phyloP scores from a whole-genome alignment of 1,140 invertebrate genomes.

The Drosophila paulistorum region DNA sequence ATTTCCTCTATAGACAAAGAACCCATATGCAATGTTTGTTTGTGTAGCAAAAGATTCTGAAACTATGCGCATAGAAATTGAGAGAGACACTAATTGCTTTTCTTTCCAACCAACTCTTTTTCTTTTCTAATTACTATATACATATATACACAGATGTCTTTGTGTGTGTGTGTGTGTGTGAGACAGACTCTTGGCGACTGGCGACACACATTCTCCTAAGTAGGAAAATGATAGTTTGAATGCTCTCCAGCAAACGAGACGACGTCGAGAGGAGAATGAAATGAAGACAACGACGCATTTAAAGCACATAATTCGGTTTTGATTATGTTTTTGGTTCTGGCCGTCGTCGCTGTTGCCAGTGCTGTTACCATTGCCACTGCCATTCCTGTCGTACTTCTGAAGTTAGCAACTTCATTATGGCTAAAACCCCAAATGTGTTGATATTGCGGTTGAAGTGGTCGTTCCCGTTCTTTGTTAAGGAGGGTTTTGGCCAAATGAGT shows the following conservation, averaged over 20 bases:
- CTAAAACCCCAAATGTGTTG: conserved; percentile 79
- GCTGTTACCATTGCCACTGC: too few relatives aligned
- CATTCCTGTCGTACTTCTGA: conserved; percentile 54
- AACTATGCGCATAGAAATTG: conserved; percentile 73
- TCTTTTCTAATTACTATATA: conserved; percentile 79
- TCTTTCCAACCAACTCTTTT: conserved; percentile 77
- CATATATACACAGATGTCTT: conserved; percentile 27
- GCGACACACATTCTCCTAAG: conserved; percentile 78
- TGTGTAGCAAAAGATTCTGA: conserved; percentile 55
- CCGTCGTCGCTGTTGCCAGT: conserved; percentile 7
- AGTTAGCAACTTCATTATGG: conserved; percentile 80
- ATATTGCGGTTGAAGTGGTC: conserved; percentile 70
- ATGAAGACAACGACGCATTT: conserved; percentile 58
- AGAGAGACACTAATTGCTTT: conserved; percentile 81
- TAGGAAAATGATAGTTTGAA: conserved; percentile 81
- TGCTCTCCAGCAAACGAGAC: conserved; percentile 53
- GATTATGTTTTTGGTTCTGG: conserved; percentile 75
- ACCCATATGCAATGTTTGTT: conserved; percentile 43
- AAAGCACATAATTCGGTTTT: conserved; percentile 81
- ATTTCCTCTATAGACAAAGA: not conserved
- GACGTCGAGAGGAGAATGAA: conserved; percentile 29
- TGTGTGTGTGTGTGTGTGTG: conserved; percentile 19
- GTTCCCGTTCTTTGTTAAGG: conserved; percentile 17
- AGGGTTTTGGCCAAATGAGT: conserved; percentile 60
- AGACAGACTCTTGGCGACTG: conserved; percentile 73